Conservation (phyloP, 2,113 vertebrate genomes). For the Corythornis vintsioides region DNA sequence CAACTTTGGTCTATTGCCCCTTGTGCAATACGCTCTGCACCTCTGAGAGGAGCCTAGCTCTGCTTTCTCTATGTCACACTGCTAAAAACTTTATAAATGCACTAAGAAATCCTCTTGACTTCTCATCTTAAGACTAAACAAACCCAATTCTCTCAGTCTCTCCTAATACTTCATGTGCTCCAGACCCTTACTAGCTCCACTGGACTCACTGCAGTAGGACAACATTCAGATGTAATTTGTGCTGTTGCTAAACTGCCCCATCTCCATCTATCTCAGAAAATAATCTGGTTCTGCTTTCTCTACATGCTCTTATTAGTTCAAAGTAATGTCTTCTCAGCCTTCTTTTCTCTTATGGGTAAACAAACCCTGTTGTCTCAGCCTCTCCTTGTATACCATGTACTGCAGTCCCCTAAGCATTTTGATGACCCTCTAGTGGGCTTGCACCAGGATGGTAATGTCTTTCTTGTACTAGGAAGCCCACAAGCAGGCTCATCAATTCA, state of each 20-base stretch:
- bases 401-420: not conserved
- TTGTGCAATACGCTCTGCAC: not conserved
- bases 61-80: not conserved
- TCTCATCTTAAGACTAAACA: not conserved
- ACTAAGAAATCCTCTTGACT: not conserved
- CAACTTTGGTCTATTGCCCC: not conserved
- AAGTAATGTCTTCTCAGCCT: not conserved
- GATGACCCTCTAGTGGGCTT: not conserved
- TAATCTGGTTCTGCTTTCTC: not conserved
- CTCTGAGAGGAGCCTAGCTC: not conserved
- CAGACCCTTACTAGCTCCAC: not conserved
- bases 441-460: not conserved
- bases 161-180: fast-evolving
- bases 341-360: not conserved
- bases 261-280: not conserved
- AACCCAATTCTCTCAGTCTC: not conserved
- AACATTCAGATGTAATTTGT: not conserved
- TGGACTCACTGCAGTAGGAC: not conserved
- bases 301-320: not conserved
- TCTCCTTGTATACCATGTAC: fast-evolving
- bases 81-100: not conserved
- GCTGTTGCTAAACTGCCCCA: not conserved
- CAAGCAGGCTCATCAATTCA: not conserved
- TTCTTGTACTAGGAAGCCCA: not conserved
- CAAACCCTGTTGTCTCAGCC: not conserved